Percentiles rank a stretch among this genome's conserved stretches.
Conservation (phyloP, 2,113 vertebrate species). For the Hystrix brachyura region DNA sequence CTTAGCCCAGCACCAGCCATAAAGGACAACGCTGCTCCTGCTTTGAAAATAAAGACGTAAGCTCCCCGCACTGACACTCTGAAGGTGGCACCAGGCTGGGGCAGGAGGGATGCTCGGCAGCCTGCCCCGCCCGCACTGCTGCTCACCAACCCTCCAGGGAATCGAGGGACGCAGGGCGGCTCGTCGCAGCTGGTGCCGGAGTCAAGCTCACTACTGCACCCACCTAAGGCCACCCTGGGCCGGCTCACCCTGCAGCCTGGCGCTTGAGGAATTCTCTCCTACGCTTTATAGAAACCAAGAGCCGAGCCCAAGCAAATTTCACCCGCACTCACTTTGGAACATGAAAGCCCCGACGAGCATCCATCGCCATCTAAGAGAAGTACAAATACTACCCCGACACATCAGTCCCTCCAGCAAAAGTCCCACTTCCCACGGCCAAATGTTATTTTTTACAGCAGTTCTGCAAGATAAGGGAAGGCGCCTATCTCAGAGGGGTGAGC, state of each 20-base stretch:
- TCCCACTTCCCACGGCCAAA: conserved; percentile 71
- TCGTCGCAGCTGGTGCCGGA: rapidly evolving
- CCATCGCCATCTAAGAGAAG: conserved; percentile 68
- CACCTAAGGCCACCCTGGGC: not conserved
- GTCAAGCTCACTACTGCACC: not conserved
- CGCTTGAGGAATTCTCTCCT: not conserved
- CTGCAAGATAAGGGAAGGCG: not conserved
- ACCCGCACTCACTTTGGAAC: not conserved
- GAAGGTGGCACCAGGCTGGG: not conserved
- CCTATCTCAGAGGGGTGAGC: conserved; percentile 55
- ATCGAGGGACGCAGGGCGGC: no score
- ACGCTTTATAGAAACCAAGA: not conserved
- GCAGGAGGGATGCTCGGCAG: not conserved
- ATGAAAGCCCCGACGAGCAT: conserved; percentile 25
- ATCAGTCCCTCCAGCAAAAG: conserved; percentile 49
- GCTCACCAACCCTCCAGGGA: not conserved
- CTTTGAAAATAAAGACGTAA: conserved; percentile 68
- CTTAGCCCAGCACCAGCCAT: not conserved
- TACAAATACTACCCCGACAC: conserved; percentile 57
- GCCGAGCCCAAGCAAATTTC: not conserved
- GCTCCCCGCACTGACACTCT: conserved; percentile 2
- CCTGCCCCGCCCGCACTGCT: not conserved
- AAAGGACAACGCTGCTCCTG: not conserved
- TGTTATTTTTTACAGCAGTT: conserved; percentile 69
- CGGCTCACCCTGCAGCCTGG: not conserved